phyloP scores from a whole-genome alignment of 2,888 invertebrate genomes.

The Heliconius charithonia region DNA sequence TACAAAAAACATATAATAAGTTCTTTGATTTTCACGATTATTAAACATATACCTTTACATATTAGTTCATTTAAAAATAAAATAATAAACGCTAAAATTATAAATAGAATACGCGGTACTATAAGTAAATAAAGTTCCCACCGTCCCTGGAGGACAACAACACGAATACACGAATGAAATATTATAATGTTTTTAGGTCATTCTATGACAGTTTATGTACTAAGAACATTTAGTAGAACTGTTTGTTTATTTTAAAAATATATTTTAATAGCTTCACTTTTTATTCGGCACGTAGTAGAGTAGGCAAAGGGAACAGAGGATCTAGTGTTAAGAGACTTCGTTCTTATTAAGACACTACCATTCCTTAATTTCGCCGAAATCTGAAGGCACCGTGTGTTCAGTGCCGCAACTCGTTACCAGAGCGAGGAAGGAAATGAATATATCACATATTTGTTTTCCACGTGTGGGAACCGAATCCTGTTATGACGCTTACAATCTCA shows the following conservation, averaged over 20 bases:
- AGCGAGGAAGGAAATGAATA: not conserved
- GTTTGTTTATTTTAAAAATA: not conserved
- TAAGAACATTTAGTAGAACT: not conserved
- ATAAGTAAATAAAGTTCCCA: conserved; percentile 18
- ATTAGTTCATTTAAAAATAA: not conserved
- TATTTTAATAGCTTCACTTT: not conserved
- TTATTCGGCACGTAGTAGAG: not conserved
- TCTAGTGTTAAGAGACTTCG: too few species aligned
- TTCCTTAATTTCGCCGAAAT: not conserved
- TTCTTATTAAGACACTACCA: too few species aligned
- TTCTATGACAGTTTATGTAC: conserved; percentile 24
- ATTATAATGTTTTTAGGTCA: conserved; percentile 21
- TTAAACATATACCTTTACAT: too few species aligned
- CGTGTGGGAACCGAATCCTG: too few species aligned
- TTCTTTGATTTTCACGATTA: too few species aligned
- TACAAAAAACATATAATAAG: too few species aligned
- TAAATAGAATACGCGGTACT: not conserved
- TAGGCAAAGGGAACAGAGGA: too few species aligned
- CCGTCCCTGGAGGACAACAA: conserved; percentile 9
- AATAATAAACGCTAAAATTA: conserved; percentile 11
- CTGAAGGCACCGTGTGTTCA: not conserved
- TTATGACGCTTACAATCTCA: not conserved
- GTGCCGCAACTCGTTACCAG: not conserved
- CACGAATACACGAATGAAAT: conserved; percentile 26
- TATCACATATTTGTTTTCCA: not conserved